Evolutionary conservation across 2,888 invertebrate species (phyloP), one percentile per base, ranked within the genome.

Genomic region (Dyspetes luteomarginatus): DNA sequence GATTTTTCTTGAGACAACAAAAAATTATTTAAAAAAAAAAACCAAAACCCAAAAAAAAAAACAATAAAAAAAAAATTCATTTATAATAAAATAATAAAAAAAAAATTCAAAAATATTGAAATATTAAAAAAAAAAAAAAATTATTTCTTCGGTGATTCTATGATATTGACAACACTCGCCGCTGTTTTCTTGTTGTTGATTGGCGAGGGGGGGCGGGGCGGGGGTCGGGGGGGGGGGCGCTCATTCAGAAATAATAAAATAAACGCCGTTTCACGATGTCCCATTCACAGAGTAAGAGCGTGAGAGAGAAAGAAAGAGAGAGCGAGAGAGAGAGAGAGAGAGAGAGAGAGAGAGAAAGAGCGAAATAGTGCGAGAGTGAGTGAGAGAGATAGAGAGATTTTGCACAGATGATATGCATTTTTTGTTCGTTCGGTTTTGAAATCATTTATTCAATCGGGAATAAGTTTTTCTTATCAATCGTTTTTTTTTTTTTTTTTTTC

Each of bases 361-460:
- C 4, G 30, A 19, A 12, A 17, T 15, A 7, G 12, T 1, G 3
- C 4, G 24, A 17, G 12, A 56, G 36, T 28, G 28, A 28, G 26
- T 45, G 26, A 17, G 64, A 86, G 85, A 82, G 84, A 85, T 84
- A 83, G 80, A 84, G 78, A 85, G 74, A 83, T 12, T 81, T 78
- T 84, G 82, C 80, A 67, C 72, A 72, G 52, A 71, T 26, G 45
- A 82, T 71, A 80, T 77, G 68, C 64, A 81, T 62, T 82, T 82
- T n/a, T 79, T 45, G 69, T 82, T 79, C 77, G 75, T 85, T 85
- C 83, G 82, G 76, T 84, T 84, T 62, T 82, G 36, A 86, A 86
- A 83, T 83, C 71, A 74, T 85, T 87, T 86, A 85, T 86, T 88
- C 83, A 85, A 87, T 85, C 69, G 82, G 82, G 85, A 83, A 78